Evolutionary conservation across 1,140 invertebrate genomes (phyloP).

Genomic region (Drosophila athabasca): DNA sequence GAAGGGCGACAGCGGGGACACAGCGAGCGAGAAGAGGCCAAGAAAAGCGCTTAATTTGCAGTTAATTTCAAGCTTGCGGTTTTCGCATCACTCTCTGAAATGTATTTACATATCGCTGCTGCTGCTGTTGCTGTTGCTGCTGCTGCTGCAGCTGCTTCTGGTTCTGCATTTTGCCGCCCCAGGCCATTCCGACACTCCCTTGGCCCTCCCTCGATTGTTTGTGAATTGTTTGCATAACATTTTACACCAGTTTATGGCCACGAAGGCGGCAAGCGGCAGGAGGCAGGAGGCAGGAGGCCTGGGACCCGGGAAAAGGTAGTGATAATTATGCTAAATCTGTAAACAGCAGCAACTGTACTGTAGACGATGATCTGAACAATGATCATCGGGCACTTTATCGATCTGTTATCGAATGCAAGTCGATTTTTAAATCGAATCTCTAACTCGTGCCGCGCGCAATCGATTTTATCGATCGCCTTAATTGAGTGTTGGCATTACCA

Average conservation of each 20-base stretch:
- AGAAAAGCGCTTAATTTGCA: slow-evolving; percentile 76
- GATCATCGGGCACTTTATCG: slow-evolving; percentile 24
- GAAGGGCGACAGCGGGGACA: background rate
- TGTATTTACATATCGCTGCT: slow-evolving; percentile 34
- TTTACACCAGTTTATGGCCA: slow-evolving; percentile 67
- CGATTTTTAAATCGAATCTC: too few species aligned
- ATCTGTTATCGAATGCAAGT: background rate
- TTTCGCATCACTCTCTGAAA: slow-evolving; percentile 60
- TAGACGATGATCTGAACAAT: background rate
- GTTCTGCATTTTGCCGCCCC: background rate
- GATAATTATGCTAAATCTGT: slow-evolving; percentile 47
- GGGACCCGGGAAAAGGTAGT: slow-evolving; percentile 7
- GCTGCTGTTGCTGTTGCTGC: background rate
- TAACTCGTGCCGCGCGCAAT: slow-evolving; percentile 3
- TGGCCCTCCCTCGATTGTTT: slow-evolving; percentile 36
- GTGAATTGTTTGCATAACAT: slow-evolving; percentile 77
- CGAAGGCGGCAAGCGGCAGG: slow-evolving; percentile 31
- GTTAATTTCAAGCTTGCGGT: slow-evolving; percentile 70
- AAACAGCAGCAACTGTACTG: slow-evolving; percentile 40
- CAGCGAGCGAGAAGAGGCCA: slow-evolving; percentile 2
- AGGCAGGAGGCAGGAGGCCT: background rate
- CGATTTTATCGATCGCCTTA: slow-evolving; percentile 52
- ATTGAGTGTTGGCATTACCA: slow-evolving; percentile 61
- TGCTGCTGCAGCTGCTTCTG: background rate
- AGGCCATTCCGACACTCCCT: background rate